phyloP scores from a whole-genome alignment of 2,113 vertebrate genomes.

The Neogobius melanostomus region DNA sequence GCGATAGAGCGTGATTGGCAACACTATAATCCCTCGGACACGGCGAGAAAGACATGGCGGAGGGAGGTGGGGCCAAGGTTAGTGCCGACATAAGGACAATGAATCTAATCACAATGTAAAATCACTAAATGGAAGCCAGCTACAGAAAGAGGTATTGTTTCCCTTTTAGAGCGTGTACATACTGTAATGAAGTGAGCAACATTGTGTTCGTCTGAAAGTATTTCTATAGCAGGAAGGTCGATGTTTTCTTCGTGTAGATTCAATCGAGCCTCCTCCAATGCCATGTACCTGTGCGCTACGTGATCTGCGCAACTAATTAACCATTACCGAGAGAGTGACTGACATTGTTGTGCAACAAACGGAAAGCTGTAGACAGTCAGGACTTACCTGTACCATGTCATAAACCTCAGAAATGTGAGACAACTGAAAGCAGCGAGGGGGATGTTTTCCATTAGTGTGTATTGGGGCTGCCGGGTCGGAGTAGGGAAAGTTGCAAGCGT shows the following conservation, averaged over 20 bases:
- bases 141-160: neutral
- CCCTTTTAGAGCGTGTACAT: neutral
- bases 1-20: conserved; percentile 29
- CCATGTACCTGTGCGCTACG: no score
- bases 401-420: no score
- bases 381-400: no score
- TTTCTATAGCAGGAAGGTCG: neutral
- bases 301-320: no score
- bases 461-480: no score
- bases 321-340: no score
- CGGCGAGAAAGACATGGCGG: conserved; percentile 7
- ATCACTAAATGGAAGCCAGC: neutral
- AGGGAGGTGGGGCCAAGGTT: conserved; percentile 34
- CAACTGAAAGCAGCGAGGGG: no score
- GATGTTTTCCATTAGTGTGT: no score
- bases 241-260: neutral
- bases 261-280: neutral
- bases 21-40: conserved; percentile 43
- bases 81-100: conserved; percentile 14
- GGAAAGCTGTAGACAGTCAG: no score
- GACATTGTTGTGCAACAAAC: no score
- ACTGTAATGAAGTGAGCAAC: neutral
- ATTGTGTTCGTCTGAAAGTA: neutral
- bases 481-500: no score
- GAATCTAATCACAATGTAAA: neutral